These are phyloP conservation scores for Sinelater perroti DNA, from an alignment of 2,888 invertebrate genomes.

Conservation along the genomic window DNA sequence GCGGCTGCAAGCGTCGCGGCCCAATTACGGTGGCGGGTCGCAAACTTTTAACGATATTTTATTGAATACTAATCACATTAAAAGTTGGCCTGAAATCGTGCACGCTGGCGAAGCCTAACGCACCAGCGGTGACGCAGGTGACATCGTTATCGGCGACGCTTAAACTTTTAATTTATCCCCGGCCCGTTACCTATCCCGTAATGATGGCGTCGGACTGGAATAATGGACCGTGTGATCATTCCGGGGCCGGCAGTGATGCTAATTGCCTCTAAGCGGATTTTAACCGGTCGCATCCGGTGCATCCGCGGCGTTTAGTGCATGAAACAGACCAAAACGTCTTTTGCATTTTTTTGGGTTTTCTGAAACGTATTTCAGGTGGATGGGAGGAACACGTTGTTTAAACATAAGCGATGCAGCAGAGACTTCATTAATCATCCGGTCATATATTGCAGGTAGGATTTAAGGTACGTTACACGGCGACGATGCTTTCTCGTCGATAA, in stretches of 20 bases:
- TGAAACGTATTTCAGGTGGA: not conserved
- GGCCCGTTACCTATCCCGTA: constrained; percentile 26
- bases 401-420: constrained; percentile 8
- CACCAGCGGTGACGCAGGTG: constrained; percentile 4
- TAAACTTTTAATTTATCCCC: constrained; percentile 26
- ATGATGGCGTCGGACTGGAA: constrained; percentile 23
- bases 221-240: constrained; percentile 33
- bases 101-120: too few species aligned
- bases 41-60: constrained; percentile 18
- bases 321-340: not conserved
- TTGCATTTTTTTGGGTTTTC: not conserved
- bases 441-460: not conserved
- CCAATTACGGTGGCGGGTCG: constrained; percentile 2
- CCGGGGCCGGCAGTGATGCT: constrained; percentile 26
- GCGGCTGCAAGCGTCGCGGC: not conserved
- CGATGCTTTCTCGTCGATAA: constrained; percentile 1
- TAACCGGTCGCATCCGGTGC: constrained; percentile 14
- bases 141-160: constrained; percentile 12
- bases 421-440: constrained; percentile 8
- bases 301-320: constrained; percentile 12
- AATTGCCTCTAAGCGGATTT: constrained; percentile 36
- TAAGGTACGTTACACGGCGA: not conserved
- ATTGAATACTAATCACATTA: constrained; percentile 18
- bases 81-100: constrained; percentile 11
- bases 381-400: constrained; percentile 4